Conservation (phyloP, 2,797 vertebrate genomes). For the Botia kubotai region DNA sequence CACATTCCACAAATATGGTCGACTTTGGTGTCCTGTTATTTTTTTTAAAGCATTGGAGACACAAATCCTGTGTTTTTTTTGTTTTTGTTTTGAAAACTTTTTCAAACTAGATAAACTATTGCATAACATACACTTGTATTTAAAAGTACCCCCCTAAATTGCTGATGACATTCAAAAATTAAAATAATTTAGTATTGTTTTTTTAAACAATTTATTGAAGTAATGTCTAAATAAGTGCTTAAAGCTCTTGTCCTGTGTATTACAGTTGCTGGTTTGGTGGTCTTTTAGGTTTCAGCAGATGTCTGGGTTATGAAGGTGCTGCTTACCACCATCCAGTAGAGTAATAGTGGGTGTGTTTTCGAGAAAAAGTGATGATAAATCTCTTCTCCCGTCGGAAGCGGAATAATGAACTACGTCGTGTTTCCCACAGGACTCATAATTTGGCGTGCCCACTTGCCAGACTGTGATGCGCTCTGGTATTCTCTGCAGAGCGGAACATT, state of each 20-base stretch:
- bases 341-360: too few species aligned
- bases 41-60: neutral
- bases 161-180: too few species aligned
- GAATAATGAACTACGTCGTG: constrained; percentile 77
- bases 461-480: constrained; percentile 66
- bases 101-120: too few species aligned
- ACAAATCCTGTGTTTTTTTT: neutral
- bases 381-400: constrained; percentile 68
- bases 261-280: neutral
- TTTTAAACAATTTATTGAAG: too few species aligned
- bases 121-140: too few species aligned
- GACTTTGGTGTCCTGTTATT: neutral
- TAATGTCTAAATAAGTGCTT: neutral
- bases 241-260: too few species aligned
- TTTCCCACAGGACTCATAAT: constrained; percentile 72
- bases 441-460: constrained; percentile 73
- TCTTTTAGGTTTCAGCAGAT: constrained; percentile 51
- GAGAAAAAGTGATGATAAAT: constrained; percentile 65
- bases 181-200: too few species aligned
- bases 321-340: constrained; percentile 56
- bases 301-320: constrained; percentile 61
- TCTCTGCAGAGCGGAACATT: constrained; percentile 67
- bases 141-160: too few species aligned
- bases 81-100: neutral
- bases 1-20: neutral